Conservation (phyloP, 1,140 invertebrate species). For the Brachionus sp. region DNA sequence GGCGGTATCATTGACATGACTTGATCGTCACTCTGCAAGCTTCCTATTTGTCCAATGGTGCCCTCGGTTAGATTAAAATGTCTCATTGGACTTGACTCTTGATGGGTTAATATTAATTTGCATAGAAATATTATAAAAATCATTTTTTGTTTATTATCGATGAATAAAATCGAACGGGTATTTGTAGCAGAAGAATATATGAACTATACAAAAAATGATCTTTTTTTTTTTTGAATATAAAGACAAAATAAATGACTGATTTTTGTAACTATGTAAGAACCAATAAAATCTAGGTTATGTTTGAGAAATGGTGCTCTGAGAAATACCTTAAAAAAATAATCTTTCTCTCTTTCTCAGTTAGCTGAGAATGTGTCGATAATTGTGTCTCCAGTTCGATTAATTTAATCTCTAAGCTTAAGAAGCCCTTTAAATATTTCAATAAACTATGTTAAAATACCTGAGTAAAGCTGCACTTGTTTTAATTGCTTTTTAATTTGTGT, state of each 20-base stretch:
- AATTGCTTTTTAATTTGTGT: conserved; percentile 10
- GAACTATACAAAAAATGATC: background rate
- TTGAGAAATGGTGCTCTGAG: background rate
- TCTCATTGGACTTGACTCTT: background rate
- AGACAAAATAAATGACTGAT: conserved; percentile 31
- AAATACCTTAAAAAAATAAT: conserved; percentile 8
- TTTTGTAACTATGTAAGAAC: conserved; percentile 25
- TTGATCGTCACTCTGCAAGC: background rate
- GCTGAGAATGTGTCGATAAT: background rate
- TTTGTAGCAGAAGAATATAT: background rate
- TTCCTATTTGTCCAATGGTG: background rate
- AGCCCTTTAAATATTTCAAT: background rate
- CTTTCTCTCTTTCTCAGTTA: background rate
- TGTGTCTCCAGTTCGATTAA: background rate
- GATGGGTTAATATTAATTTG: background rate
- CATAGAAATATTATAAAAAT: background rate
- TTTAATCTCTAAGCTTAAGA: conserved; percentile 28
- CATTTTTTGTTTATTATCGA: background rate
- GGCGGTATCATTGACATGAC: conserved; percentile 4
- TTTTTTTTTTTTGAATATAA: background rate
- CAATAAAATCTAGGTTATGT: conserved; percentile 22
- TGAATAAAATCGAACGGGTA: conserved; percentile 20
- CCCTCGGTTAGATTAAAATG: background rate
- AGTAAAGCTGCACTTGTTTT: background rate
- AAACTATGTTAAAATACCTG: background rate